Conservation (phyloP, 1,140 invertebrate species). For the Caenorhabditis remanei region DNA sequence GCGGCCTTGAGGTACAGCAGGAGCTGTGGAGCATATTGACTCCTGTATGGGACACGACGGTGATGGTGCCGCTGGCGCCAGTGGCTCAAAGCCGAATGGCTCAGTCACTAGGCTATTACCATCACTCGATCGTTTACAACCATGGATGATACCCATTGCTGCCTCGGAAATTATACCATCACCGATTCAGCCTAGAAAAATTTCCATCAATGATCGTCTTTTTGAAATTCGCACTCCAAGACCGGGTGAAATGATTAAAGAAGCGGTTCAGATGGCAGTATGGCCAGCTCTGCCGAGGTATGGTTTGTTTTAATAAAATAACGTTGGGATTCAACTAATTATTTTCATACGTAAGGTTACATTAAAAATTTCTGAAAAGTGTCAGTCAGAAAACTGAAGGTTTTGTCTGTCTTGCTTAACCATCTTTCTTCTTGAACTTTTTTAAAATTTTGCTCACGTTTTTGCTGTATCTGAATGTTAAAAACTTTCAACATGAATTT, state of each 20-base stretch:
- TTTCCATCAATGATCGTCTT: constrained; percentile 64
- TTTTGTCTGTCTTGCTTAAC: too few relatives aligned
- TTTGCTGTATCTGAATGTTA: too few relatives aligned
- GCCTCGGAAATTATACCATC: constrained; percentile 68
- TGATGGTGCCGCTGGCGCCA: constrained; percentile 26
- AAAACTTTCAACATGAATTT: too few relatives aligned
- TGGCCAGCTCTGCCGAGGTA: constrained; percentile 62
- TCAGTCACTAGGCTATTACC: constrained; percentile 48
- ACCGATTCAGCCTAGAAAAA: constrained; percentile 72
- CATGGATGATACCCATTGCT: constrained; percentile 70
- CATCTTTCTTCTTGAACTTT: too few relatives aligned
- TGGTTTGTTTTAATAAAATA: background rate
- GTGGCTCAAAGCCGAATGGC: constrained; percentile 25
- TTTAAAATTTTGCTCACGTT: too few relatives aligned
- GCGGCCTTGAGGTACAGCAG: constrained; percentile 13
- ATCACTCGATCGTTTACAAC: constrained; percentile 60
- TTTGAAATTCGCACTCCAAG: constrained; percentile 59
- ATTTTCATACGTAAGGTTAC: too few relatives aligned
- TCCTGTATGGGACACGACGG: constrained; percentile 50
- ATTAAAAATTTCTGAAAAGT: too few relatives aligned
- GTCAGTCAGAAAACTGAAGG: too few relatives aligned
- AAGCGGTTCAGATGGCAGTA: constrained; percentile 62
- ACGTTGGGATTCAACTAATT: too few relatives aligned
- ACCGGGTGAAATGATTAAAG: constrained; percentile 61
- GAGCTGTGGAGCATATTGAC: constrained; percentile 36